Percentiles rank a stretch among this genome's conserved stretches.
These are phyloP conservation scores for Lasioglossum morio DNA, from an alignment of 2,888 invertebrate genomes.

Conservation along the genomic window DNA sequence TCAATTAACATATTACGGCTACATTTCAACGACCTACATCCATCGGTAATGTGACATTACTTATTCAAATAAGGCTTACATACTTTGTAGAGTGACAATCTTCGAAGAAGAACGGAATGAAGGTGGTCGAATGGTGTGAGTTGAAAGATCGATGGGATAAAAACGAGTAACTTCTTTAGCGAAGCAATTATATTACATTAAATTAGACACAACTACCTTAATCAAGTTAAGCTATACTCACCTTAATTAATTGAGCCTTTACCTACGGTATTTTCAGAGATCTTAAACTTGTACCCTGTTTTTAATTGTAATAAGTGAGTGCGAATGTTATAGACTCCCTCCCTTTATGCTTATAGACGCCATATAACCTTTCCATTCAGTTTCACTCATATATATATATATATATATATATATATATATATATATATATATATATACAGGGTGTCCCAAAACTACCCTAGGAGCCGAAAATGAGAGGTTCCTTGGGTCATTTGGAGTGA, in stretches of 20 bases:
- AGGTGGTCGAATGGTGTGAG: slow-evolving; percentile 24
- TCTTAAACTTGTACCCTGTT: not conserved
- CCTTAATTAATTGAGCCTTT: slow-evolving; percentile 34
- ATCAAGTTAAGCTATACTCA: slow-evolving; percentile 34
- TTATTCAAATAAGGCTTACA: slow-evolving; percentile 46
- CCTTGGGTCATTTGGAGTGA: no score
- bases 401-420: no score
- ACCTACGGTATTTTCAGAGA: not conserved
- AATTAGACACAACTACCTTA: slow-evolving; percentile 30
- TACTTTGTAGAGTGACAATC: slow-evolving; percentile 1
- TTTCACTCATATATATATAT: not conserved
- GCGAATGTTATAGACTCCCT: not conserved
- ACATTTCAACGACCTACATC: slow-evolving; percentile 31
- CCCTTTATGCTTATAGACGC: not conserved
- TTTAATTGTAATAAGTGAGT: not conserved
- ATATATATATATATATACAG: no score
- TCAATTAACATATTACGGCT: slow-evolving; percentile 50
- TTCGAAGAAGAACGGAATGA: not conserved
- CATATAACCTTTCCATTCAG: not conserved
- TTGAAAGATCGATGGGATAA: slow-evolving; percentile 45
- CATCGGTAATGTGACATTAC: slow-evolving; percentile 32
- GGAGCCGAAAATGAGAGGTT: no score
- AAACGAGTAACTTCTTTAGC: slow-evolving; percentile 6
- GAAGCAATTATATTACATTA: slow-evolving; percentile 44
- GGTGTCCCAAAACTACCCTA: no score